Evolutionary conservation across 1,140 invertebrate species (phyloP), one percentile per base, ranked within the genome.

Genomic region (Saccostrea cuccullata): DNA sequence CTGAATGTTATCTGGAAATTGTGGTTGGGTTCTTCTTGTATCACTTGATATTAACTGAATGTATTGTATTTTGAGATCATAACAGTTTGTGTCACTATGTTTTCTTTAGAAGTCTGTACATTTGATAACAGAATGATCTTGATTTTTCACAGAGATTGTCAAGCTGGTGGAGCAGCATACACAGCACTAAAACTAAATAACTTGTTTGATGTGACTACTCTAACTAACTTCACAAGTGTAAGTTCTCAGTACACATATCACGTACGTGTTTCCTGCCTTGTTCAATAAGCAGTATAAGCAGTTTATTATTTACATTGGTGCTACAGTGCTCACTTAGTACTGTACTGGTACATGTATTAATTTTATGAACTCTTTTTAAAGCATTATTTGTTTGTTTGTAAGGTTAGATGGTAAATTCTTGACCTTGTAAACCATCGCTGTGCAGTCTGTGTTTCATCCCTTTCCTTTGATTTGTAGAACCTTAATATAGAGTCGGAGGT

Each of bases 71-170:
- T 20, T 36, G 30, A 36, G 30, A 82, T 26, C 8, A 20, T 82
- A 26, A 82, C 82, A 26, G n/a, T 82, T 36, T 47, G 30, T 84
- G 23, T 36, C 9, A 20, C 36, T 15, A 30, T 36, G 30, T 36
- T 20, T 26, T 85, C 55, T 70, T 67, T 47, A 85, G 8, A 5
- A 23, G 40, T 30, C 6, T 85, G 58, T 30, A 47, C 60, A 60
- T 1, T 60, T 55, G 55, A 86, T 70, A 12, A n/a, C n/a, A 30
- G 12, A 23, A 20, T 60, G 11, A 26, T 55, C 30, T 15, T 36
- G 23, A 23, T 47, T 60, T 58, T 83, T 15, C 36, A 84, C 90
- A 92, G 91, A 30, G 91, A 91, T 77, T 92, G 91, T 88, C 85
- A 89, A 64, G 87, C 85, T 15, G 88, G 88, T 60, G 90, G 87